Evolutionary conservation across 2,797 vertebrate species (phyloP).

Genomic region (Phoxinus dragarum): DNA sequence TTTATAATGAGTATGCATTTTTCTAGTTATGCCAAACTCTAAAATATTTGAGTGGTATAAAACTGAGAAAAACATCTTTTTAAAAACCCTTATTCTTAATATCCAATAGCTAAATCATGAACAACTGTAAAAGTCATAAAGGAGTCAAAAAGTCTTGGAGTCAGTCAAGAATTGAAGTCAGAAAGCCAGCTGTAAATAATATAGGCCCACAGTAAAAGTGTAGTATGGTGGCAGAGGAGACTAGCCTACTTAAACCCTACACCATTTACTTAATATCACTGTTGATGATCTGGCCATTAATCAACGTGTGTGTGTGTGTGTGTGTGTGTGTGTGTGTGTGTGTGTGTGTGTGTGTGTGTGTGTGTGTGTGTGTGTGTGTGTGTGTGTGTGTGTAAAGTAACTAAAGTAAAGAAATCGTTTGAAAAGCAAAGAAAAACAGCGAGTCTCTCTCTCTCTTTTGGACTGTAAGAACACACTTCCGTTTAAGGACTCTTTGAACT

Average conservation of each 20-base stretch:
- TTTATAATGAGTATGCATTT: neutral
- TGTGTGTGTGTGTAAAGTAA: too few species aligned
- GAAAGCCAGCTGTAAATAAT: neutral
- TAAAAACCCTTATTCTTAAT: neutral
- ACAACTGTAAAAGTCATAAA: neutral
- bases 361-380: too few species aligned
- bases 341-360: neutral
- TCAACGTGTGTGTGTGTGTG: neutral
- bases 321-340: neutral
- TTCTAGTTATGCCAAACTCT: neutral
- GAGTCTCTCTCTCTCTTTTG: neutral
- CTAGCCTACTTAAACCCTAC: neutral
- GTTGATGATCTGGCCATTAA: neutral
- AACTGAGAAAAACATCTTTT: too few species aligned
- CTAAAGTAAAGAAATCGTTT: too few species aligned
- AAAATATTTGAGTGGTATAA: neutral
- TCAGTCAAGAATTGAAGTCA: neutral
- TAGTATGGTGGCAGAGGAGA: neutral
- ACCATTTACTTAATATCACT: neutral
- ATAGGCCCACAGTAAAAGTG: neutral
- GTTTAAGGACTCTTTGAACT: constrained; percentile 15
- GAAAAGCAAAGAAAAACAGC: neutral
- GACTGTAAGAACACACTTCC: constrained; percentile 21
- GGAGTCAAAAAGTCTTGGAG: neutral
- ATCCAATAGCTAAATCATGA: neutral